These are phyloP conservation scores for Fragum fragum DNA, from an alignment of 2,888 invertebrate species.

Conservation along the genomic window DNA sequence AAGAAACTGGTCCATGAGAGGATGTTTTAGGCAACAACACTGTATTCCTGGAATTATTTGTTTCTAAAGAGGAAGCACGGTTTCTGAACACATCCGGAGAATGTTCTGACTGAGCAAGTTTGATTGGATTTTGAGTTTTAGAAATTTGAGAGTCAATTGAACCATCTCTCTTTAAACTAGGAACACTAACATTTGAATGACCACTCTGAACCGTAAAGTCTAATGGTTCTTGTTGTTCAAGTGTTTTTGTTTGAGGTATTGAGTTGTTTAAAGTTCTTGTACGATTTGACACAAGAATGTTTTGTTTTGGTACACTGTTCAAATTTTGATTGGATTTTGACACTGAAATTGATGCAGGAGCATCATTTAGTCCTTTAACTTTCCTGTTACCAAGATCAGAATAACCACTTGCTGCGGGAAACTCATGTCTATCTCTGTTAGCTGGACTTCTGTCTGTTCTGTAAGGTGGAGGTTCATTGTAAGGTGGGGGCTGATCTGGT, in stretches of 20 bases:
- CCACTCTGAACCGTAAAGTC: slow-evolving; percentile 21
- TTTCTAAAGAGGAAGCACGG: slow-evolving; percentile 56
- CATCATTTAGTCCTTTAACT: background rate
- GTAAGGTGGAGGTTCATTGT: slow-evolving; percentile 67
- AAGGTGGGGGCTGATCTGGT: slow-evolving; percentile 61
- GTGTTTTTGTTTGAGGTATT: slow-evolving; percentile 12
- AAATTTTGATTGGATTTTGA: slow-evolving; percentile 25
- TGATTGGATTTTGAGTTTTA: background rate
- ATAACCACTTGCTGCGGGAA: slow-evolving; percentile 54
- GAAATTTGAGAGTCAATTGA: slow-evolving; percentile 15
- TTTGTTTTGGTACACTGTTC: slow-evolving; percentile 12
- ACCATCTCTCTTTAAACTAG: background rate
- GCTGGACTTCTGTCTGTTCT: slow-evolving; percentile 67
- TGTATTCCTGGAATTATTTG: slow-evolving; percentile 27
- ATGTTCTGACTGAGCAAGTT: slow-evolving; percentile 5
- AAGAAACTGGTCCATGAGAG: slow-evolving; percentile 45
- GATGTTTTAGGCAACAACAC: slow-evolving; percentile 34
- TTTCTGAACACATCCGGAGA: slow-evolving; percentile 54
- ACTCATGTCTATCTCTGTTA: slow-evolving; percentile 65
- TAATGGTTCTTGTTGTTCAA: background rate
- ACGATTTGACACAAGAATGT: slow-evolving; percentile 18
- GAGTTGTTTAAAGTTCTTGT: slow-evolving; percentile 7
- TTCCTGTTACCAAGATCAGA: background rate
- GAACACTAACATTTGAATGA: slow-evolving; percentile 7
- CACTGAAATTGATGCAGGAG: slow-evolving; percentile 25